phyloP scores from a whole-genome alignment of 2,888 invertebrate species.

The Drosophila cognata region DNA sequence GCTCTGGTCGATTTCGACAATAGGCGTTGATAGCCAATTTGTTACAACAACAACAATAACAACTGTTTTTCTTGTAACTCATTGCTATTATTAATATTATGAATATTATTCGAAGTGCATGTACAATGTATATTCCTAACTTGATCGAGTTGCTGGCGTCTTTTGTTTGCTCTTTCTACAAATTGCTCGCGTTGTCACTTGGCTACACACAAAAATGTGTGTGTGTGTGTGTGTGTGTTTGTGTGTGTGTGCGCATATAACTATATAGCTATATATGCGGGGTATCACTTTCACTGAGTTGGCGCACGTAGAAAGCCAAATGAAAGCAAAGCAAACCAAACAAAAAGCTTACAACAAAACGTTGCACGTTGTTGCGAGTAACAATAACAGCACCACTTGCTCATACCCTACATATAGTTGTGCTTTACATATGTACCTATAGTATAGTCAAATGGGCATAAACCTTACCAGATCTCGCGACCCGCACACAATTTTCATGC shows the following conservation, averaged over 20 bases:
- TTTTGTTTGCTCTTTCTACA: conserved; percentile 55
- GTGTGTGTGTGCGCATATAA: conserved; percentile 10
- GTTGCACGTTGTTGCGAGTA: conserved; percentile 52
- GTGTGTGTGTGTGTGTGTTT: conserved; percentile 2
- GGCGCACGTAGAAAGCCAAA: conserved; percentile 77
- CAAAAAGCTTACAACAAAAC: conserved; percentile 37
- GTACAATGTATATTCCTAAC: conserved; percentile 44
- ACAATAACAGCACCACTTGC: conserved; percentile 13
- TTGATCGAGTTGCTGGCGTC: conserved; percentile 23
- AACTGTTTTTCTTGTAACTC: conserved; percentile 59
- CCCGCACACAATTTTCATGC: conserved; percentile 50
- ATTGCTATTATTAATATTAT: conserved; percentile 61
- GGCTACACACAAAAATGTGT: conserved; percentile 30
- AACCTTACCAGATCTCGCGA: conserved; percentile 6
- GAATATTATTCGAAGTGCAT: conserved; percentile 33
- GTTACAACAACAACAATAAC: conserved; percentile 46
- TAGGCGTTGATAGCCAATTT: conserved; percentile 73
- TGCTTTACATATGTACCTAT: conserved; percentile 2
- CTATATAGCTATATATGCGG: conserved; percentile 37
- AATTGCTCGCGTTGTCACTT: conserved; percentile 70
- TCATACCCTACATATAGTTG: conserved; percentile 14
- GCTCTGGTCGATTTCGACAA: conserved; percentile 19
- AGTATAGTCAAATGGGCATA: conserved; percentile 4
- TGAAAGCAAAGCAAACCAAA: conserved; percentile 66
- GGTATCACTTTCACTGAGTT: conserved; percentile 72